Evolutionary conservation across 2,797 vertebrate species (phyloP).

Genomic region (Amphiprion clarkii): DNA sequence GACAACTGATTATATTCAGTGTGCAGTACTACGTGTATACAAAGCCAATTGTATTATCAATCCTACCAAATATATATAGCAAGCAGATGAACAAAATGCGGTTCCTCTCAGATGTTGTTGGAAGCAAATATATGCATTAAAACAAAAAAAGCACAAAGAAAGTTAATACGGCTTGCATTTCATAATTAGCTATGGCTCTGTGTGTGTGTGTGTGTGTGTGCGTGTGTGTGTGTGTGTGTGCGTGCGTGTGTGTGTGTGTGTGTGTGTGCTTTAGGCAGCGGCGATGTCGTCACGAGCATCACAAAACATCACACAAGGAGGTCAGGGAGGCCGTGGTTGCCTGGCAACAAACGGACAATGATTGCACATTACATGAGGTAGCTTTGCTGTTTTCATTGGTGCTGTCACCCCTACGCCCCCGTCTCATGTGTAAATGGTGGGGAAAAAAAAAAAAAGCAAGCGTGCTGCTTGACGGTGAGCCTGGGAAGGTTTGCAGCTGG

Average conservation of each 20-base stretch:
- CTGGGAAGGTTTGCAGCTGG: slow-evolving; percentile 44
- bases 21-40: too few relatives aligned
- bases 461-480: slow-evolving; percentile 8
- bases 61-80: too few relatives aligned
- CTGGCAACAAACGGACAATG: slow-evolving; percentile 63
- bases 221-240: too few relatives aligned
- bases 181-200: too few relatives aligned
- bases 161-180: too few relatives aligned
- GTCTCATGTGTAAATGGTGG: slow-evolving; percentile 22
- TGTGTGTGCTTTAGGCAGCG: background rate
- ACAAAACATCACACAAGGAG: slow-evolving; percentile 37
- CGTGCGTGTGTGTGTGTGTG: background rate
- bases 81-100: too few relatives aligned
- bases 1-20: too few relatives aligned
- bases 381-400: slow-evolving; percentile 2
- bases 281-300: background rate
- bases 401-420: background rate
- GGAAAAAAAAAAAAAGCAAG: background rate
- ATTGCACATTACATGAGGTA: slow-evolving; percentile 18
- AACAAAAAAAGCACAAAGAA: too few relatives aligned
- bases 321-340: slow-evolving; percentile 59
- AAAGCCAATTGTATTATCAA: too few relatives aligned
- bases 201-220: too few relatives aligned
- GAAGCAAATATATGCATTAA: too few relatives aligned
- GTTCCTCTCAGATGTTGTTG: too few relatives aligned